Conservation (phyloP, 2,113 vertebrate genomes). For the Hippocampus zosterae region DNA sequence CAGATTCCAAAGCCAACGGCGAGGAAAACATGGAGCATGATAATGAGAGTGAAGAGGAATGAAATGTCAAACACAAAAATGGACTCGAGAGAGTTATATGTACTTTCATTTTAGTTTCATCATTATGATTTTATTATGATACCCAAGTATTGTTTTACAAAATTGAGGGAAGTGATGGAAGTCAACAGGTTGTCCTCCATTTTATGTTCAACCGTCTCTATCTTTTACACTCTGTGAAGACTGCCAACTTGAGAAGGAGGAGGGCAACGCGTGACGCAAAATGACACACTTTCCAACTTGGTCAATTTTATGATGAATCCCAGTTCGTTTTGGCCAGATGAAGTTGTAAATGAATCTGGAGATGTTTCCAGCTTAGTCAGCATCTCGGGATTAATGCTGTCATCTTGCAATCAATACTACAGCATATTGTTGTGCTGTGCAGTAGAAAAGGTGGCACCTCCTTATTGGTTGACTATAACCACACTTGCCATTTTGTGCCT, state of each 20-base stretch:
- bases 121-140: slow-evolving; percentile 73
- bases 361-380: slow-evolving; percentile 20
- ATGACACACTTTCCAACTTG: no score
- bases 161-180: slow-evolving; percentile 31
- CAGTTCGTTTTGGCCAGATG: slow-evolving; percentile 9
- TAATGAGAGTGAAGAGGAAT: slow-evolving; percentile 96
- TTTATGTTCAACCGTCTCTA: no score
- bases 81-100: slow-evolving; percentile 72
- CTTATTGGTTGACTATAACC: slow-evolving; percentile 27
- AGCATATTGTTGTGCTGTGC: slow-evolving; percentile 18
- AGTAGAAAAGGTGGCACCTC: slow-evolving; percentile 3
- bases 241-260: no score
- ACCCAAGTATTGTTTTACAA: slow-evolving; percentile 53
- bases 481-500: background rate
- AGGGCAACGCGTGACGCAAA: no score
- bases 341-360: background rate
- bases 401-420: slow-evolving; percentile 18
- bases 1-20: slow-evolving; percentile 86
- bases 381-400: background rate
- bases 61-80: slow-evolving; percentile 47
- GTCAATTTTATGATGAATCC: background rate
- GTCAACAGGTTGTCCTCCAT: background rate
- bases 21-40: slow-evolving; percentile 91
- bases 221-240: no score
- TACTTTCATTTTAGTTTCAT: slow-evolving; percentile 74